A percentile compares a stretch with the other conserved stretches of the same genome.
Conservation (phyloP, 2,113 vertebrate species). For the Hirundichthys speculiger region DNA sequence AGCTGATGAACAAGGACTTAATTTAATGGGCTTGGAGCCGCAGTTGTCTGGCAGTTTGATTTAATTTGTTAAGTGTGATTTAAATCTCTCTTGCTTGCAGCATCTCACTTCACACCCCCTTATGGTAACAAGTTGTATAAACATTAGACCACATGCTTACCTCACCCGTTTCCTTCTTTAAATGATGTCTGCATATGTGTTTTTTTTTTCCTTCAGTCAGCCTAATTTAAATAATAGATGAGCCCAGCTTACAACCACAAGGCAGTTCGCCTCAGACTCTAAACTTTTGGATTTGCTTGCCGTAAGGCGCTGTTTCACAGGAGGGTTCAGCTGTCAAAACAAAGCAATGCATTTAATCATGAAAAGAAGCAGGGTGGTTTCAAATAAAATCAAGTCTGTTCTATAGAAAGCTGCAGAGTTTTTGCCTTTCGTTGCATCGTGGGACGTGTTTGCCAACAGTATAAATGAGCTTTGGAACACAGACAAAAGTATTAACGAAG, state of each 20-base stretch:
- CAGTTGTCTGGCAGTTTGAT: conserved; percentile 71
- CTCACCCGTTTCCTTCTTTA: conserved; percentile 46
- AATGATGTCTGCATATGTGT: conserved; percentile 43
- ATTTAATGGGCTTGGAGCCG: conserved; percentile 54
- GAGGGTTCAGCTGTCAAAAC: conserved; percentile 76
- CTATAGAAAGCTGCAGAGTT: conserved; percentile 35
- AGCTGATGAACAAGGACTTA: conserved; percentile 64
- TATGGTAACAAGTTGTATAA: conserved; percentile 69
- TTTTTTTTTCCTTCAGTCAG: conserved; percentile 27
- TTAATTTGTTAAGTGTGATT: conserved; percentile 64
- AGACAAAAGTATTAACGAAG: conserved; percentile 34
- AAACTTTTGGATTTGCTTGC: conserved; percentile 66
- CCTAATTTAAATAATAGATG: conserved; percentile 69
- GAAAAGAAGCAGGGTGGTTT: conserved; percentile 68
- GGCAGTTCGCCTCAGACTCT: conserved; percentile 50
- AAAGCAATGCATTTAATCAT: conserved; percentile 70
- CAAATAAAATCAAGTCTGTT: conserved; percentile 56
- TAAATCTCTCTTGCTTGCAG: conserved; percentile 68
- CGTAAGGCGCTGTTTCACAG: conserved; percentile 54
- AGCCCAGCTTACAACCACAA: conserved; percentile 43
- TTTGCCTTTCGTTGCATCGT: conserved; percentile 17
- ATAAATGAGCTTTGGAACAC: conserved; percentile 45
- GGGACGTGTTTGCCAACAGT: conserved; percentile 44
- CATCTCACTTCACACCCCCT: conserved; percentile 57
- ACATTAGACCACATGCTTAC: conserved; percentile 62